These are phyloP conservation scores for Bellardia bayeri DNA, from an alignment of 2,888 invertebrate species.

Conservation along the genomic window DNA sequence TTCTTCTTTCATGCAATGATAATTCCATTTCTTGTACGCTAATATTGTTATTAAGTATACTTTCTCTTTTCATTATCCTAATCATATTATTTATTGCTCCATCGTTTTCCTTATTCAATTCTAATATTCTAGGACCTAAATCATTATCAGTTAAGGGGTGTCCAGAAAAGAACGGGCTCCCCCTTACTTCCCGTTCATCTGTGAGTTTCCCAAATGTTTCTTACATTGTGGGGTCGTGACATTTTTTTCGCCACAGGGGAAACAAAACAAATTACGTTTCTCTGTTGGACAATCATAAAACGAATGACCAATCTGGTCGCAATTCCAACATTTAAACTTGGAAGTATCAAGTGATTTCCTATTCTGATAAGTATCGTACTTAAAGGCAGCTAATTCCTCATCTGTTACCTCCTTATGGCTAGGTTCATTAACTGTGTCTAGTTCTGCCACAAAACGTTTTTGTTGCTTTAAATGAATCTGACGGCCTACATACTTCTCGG, in stretches of 20 bases:
- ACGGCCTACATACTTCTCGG: not conserved
- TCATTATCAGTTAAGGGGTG: too few species aligned
- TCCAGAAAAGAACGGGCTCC: too few species aligned
- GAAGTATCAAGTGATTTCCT: not conserved
- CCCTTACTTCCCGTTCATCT: not conserved
- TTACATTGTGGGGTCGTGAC: not conserved
- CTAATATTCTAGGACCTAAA: too few species aligned
- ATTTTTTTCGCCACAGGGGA: constrained; percentile 4
- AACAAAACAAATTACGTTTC: constrained; percentile 44
- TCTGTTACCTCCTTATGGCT: too few species aligned
- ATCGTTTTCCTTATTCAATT: too few species aligned
- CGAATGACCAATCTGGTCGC: constrained; percentile 33
- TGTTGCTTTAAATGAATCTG: constrained; percentile 1
- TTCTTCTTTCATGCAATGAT: too few species aligned
- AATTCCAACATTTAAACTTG: constrained; percentile 49
- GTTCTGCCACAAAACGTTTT: not conserved
- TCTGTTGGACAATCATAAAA: constrained; percentile 35
- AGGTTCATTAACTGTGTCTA: too few species aligned
- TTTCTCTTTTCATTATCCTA: too few species aligned
- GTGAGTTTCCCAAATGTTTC: not conserved
- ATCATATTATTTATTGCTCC: too few species aligned
- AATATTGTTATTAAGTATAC: too few species aligned
- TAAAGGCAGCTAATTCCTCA: not conserved
- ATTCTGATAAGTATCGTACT: not conserved
- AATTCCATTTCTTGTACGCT: too few species aligned